Evolutionary conservation across 2,888 invertebrate species (phyloP), one percentile per base, ranked within the genome.

Genomic region (Megaustenia siamemsis): DNA sequence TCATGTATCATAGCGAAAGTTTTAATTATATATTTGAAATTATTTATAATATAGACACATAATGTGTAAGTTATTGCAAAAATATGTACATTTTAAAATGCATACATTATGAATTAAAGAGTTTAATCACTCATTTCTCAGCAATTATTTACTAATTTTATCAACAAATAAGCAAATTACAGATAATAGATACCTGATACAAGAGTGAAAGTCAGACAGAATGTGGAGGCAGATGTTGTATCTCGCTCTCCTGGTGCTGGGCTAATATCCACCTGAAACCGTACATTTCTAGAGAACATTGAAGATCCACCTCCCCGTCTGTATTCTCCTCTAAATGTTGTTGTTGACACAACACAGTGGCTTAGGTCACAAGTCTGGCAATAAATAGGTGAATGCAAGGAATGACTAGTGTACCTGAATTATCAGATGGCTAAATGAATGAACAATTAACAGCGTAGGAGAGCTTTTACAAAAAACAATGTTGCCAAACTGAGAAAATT

Each of bases 281-380:
- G 95, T 43, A 99, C 98, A 94, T 98, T 98, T 89, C 99, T 95
- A 92, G 98, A 98, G 94, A 99, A 98, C 97, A 99, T 98, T 87
- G 97, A 97, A 38, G 98, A 97, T 82, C 98, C 98, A n/a, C 94
- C 94, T 10, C 94, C 94, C 77, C 99, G 95, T 93, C 98, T 98
- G 95, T 99, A 99, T 94, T 99, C 99, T 85, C 99, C 99, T 82
- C 98, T 96, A 95, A 99, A 99, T 60, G 98, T 98, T 96, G 98
- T 98, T 77, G 99, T 98, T 88, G 98, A 98, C 49, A 98, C 96
- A n/a, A 99, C 99, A 92, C 98, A 99, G 95, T 99, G 99, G 86
- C 92, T 93, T 69, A 94, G 89, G 88, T 94, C 94, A 45, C 94
- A 93, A 28, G 94, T 94, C 94, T 94, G 90, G n/a, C 40, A 78